Base-by-base conservation (phyloP, 2,113 vertebrate species). In the Noctilio leporinus region DNA sequence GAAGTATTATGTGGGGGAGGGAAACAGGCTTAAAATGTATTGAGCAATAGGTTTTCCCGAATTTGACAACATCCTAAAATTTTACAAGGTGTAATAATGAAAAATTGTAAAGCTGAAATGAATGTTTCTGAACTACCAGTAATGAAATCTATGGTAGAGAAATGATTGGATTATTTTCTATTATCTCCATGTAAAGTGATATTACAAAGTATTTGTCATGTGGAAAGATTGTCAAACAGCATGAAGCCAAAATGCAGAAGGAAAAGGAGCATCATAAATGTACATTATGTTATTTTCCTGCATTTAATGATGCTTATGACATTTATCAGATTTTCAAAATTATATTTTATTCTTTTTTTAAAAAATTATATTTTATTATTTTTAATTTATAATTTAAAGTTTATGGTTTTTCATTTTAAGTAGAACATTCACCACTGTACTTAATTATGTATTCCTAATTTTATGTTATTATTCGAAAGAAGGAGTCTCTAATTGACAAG, bases 321-420 rank as follows among this genome's bases (percentile, higher is more conserved):
- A 67, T 38, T 57, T 77, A 20, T 26, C 20, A 65, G 24, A n/a
- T 77, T 65, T 90, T 93, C 12, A 53, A 85, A 90, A 35, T 80
- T 49, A 2, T 49, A 82, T 82, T 86, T 86, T 76, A 47, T 33
- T 86, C 67, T 69, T 82, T 83, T 94, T 62, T n/a, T n/a, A n/a
- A n/a, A 53, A 85, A 90, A 35, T 80, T 49, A 2, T 49, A 82
- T 82, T 86, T 86, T 76, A 47, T 33, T 86, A 76, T 69, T 82
- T 83, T 94, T 62, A 85, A 35, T 85, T 91, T 55, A 0, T 78
- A 84, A 95, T 53, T 84, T 59, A 73, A 85, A 93, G 84, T 67
- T 67, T 28, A 22, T 73, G 64, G 43, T 80, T 43, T 83, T 45
- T 51, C 22, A 77, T 69, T 33, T 17, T 87, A 16, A 81, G 20